These are phyloP conservation scores for Menidia menidia DNA, from an alignment of 2,797 vertebrate genomes.

Conservation along the genomic window DNA sequence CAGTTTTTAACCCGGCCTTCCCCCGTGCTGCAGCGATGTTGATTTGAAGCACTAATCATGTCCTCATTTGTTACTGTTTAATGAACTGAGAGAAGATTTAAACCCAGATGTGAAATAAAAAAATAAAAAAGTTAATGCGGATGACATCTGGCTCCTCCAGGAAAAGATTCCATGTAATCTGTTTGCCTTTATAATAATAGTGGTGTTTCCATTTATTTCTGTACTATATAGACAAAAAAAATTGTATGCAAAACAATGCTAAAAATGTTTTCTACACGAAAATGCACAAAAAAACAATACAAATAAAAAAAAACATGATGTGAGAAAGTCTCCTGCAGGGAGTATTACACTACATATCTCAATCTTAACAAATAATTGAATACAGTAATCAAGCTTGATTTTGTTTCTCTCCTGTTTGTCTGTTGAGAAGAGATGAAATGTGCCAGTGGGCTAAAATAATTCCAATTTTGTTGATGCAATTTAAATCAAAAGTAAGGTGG, in stretches of 20 bases:
- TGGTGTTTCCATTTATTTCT: not conserved
- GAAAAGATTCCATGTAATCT: not conserved
- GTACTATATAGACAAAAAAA: not conserved
- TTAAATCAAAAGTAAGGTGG: constrained; percentile 16
- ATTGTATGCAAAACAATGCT: constrained; percentile 3
- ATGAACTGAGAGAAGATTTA: constrained; percentile 35
- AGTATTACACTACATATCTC: constrained; percentile 52
- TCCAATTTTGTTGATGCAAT: constrained; percentile 39
- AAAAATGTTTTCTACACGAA: constrained; percentile 15
- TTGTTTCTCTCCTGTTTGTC: not conserved
- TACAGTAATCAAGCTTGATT: constrained; percentile 46
- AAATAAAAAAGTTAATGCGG: constrained; percentile 6
- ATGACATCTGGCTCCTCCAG: constrained; percentile 37
- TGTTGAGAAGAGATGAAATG: constrained; percentile 43
- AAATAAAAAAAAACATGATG: not conserved
- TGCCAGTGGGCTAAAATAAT: constrained; percentile 46
- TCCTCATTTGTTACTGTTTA: constrained; percentile 37
- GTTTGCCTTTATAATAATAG: constrained; percentile 12
- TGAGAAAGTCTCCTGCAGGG: constrained; percentile 34
- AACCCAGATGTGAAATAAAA: constrained; percentile 25
- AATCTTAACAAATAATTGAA: constrained; percentile 56
- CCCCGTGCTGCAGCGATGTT: constrained; percentile 4
- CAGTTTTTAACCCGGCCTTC: constrained; percentile 21
- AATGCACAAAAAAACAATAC: not conserved
- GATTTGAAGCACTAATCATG: constrained; percentile 32